A percentile compares a stretch with the other conserved stretches of the same genome.
phyloP scores from a whole-genome alignment of 1,140 invertebrate genomes.

The Drosophila persimilis region DNA sequence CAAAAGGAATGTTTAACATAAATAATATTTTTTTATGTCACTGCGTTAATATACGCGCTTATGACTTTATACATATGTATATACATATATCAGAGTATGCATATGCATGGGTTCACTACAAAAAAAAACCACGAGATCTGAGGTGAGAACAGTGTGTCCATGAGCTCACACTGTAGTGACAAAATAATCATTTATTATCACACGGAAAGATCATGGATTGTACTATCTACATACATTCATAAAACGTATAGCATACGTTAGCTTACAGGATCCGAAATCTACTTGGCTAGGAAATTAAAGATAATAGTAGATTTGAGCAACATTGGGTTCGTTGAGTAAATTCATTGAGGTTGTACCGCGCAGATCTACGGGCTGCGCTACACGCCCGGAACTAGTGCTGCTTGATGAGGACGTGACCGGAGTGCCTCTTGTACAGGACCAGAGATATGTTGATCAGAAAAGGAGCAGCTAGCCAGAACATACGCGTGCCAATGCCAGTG shows the following conservation, averaged over 20 bases:
- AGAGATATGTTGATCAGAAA: conserved; percentile 70
- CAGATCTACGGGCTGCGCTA: too few species aligned
- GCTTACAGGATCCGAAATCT: conserved; percentile 9
- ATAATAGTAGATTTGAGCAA: conserved; percentile 27
- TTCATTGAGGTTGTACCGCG: conserved; percentile 20
- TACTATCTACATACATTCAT: conserved; percentile 27
- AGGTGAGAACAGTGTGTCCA: not conserved
- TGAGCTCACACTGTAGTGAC: conserved; percentile 13
- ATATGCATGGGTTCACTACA: too few species aligned
- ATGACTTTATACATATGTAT: too few species aligned
- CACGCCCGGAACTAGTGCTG: conserved; percentile 30
- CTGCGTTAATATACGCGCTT: too few species aligned
- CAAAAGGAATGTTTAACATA: too few species aligned
- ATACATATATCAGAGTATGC: too few species aligned
- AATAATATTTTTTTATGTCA: too few species aligned
- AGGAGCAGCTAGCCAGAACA: conserved; percentile 67
- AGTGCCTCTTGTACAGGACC: conserved; percentile 60
- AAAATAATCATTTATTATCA: conserved; percentile 33
- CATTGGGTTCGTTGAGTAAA: conserved; percentile 15
- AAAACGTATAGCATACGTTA: not conserved
- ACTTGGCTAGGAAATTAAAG: conserved; percentile 42
- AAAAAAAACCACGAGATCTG: too few species aligned
- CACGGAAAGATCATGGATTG: conserved; percentile 16
- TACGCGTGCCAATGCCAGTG: conserved; percentile 72
- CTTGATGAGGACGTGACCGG: conserved; percentile 42